Base-by-base conservation (phyloP, 2,888 invertebrate species). In the Scaeva pyrastri region DNA sequence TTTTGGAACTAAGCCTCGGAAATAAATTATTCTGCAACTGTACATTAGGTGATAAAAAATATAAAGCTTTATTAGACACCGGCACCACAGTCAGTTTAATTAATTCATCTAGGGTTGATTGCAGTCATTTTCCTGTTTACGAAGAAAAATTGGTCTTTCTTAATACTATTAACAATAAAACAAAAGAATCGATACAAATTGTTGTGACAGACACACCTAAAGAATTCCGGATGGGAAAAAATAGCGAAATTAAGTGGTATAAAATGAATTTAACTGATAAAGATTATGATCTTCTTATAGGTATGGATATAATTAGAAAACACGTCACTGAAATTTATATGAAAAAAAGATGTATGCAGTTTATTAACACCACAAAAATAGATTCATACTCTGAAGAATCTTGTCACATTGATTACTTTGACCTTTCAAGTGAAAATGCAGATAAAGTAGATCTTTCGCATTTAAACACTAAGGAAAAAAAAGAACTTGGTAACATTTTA, bases 351-450 rank as follows among this genome's bases (percentile, higher is more conserved):
- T 14, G 14, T 2, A 43, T 43, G 14, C 14, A 43, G 14, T n/a
- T 43, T 14, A 5, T 2, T n/a, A 43, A 43, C n/a, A 43, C n/a
- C 14, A 14, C 43, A 39, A 64, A 64, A 64, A 26, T 66, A 36
- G 45, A 66, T 23, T 16, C 52, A 39, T 68, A 68, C 39, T 68
- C 68, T 19, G 66, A 50, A 36, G 66, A 68, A 26, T 19, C n/a
- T 5, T 16, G 7, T 14, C 19, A 36, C 39, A 68, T 68, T 21
- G 39, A 68, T 14, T 21, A 19, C 41, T 39, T 41, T 11, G 58
- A 60, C 11, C 12, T 60, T 16, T 31, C 26, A 31, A 36, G 36
- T 19, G 36, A 60, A 60, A 31, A 6, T 16, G 19, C 31, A 19
- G 16, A 39, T 19, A 11, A 60, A 36, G 31, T 60, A 39, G 31